phyloP scores from a whole-genome alignment of 2,888 invertebrate species.

The Alloplasta piceator region DNA sequence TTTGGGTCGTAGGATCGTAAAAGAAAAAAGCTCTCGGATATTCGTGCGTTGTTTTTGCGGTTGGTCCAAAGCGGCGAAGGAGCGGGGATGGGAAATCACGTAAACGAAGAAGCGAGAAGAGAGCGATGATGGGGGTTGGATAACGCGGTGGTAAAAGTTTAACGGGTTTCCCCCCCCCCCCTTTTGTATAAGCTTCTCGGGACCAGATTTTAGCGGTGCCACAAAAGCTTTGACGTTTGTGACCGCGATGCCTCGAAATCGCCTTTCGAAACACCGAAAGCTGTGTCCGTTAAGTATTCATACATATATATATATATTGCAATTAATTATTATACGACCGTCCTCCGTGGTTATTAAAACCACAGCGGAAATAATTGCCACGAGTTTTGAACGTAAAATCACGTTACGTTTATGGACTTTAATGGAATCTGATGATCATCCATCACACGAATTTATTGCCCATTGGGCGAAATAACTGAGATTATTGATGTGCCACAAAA shows the following conservation, averaged over 20 bases:
- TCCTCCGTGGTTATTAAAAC: constrained; percentile 40
- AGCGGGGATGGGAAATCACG: background rate
- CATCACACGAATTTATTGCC: background rate
- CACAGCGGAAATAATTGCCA: constrained; percentile 44
- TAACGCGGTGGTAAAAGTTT: constrained; percentile 67
- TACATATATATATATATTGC: constrained; percentile 4
- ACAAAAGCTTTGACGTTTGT: constrained; percentile 49
- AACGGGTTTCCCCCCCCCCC: constrained; percentile 44
- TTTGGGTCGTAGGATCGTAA: constrained; percentile 12
- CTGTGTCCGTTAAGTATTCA: background rate
- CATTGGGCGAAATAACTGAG: background rate
- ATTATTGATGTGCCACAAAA: background rate
- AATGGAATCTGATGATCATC: constrained; percentile 58
- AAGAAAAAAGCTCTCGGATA: constrained; percentile 26
- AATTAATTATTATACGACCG: constrained; percentile 39
- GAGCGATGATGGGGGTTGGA: constrained; percentile 37
- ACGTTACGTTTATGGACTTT: constrained; percentile 66
- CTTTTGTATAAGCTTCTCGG: constrained; percentile 29
- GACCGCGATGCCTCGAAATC: constrained; percentile 35
- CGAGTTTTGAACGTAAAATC: constrained; percentile 33
- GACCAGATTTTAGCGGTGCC: constrained; percentile 57
- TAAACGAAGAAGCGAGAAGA: constrained; percentile 3
- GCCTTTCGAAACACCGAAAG: constrained; percentile 54
- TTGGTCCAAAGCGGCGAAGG: constrained; percentile 7
- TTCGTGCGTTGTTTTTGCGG: constrained; percentile 41